A percentile compares a stretch with the other conserved stretches of the same genome.
Conservation (phyloP, 1,140 invertebrate species). For the Babylonia areolata region DNA sequence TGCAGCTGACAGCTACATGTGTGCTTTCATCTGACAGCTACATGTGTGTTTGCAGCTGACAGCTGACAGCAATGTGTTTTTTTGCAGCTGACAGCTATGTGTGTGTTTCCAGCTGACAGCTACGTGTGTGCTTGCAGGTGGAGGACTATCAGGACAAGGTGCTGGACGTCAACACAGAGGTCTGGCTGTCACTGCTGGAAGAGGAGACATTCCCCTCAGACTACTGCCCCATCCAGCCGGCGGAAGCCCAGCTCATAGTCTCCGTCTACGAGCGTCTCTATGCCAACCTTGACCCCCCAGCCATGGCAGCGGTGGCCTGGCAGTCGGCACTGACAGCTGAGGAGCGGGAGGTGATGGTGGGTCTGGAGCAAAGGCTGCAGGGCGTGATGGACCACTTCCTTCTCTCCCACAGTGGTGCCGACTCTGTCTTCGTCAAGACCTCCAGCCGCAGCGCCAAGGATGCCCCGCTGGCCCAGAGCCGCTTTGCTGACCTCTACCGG, state of each 20-base stretch:
- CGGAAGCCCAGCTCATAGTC: constrained; percentile 62
- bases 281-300: constrained; percentile 53
- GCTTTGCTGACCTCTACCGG: constrained; percentile 58
- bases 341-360: constrained; percentile 46
- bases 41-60: not conserved
- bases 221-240: constrained; percentile 53
- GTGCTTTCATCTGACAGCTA: too few species aligned
- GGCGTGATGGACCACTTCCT: constrained; percentile 54
- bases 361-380: constrained; percentile 49
- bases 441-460: constrained; percentile 70
- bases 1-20: too few species aligned
- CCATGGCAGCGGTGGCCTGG: constrained; percentile 51
- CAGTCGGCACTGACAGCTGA: constrained; percentile 40
- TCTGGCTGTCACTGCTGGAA: constrained; percentile 60
- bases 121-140: constrained; percentile 38
- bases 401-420: not conserved
- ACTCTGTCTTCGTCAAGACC: constrained; percentile 64
- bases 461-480: constrained; percentile 59
- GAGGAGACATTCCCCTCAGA: constrained; percentile 65
- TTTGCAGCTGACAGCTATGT: too few species aligned
- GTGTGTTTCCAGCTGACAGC: not conserved
- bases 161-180: constrained; percentile 67
- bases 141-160: constrained; percentile 61
- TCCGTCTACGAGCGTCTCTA: constrained; percentile 61
- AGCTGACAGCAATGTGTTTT: too few species aligned